Conservation (phyloP, 2,113 vertebrate species). For the Sorex araneus region DNA sequence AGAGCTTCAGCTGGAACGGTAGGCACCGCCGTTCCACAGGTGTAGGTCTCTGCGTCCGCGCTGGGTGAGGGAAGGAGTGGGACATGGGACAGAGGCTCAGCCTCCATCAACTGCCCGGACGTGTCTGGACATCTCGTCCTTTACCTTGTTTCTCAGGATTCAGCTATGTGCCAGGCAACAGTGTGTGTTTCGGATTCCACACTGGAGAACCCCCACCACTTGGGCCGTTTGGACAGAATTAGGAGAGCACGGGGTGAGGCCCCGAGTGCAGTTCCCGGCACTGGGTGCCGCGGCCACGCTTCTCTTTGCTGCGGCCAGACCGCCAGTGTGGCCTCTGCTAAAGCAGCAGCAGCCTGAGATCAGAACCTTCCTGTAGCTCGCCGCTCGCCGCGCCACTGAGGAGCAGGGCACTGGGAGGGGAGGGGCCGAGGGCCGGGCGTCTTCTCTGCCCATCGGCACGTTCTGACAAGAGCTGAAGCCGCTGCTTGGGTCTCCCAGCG, state of each 20-base stretch:
- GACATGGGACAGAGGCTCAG: not conserved
- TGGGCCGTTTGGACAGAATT: not conserved
- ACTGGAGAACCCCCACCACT: not conserved
- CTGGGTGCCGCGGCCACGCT: too few species aligned
- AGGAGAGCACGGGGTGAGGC: too few species aligned
- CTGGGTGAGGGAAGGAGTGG: too few species aligned
- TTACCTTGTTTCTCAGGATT: slow-evolving; percentile 15
- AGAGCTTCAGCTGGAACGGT: slow-evolving; percentile 99
- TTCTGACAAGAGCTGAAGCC: not conserved
- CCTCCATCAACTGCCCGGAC: not conserved
- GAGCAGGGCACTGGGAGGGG: not conserved
- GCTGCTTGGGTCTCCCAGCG: not conserved
- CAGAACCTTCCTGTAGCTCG: not conserved
- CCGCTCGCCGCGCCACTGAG: not conserved
- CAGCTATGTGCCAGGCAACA: too few species aligned
- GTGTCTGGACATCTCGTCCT: not conserved
- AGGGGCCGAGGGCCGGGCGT: not conserved
- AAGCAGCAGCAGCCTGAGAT: not conserved
- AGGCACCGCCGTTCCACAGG: slow-evolving; percentile 61
- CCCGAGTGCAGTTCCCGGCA: too few species aligned
- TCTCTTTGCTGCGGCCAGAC: too few species aligned
- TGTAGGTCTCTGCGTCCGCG: too few species aligned
- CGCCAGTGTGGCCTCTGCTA: not conserved
- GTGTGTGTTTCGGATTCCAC: not conserved
- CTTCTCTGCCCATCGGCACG: too few species aligned